phyloP scores from a whole-genome alignment of 2,888 invertebrate species.

The Noctua fimbriata region DNA sequence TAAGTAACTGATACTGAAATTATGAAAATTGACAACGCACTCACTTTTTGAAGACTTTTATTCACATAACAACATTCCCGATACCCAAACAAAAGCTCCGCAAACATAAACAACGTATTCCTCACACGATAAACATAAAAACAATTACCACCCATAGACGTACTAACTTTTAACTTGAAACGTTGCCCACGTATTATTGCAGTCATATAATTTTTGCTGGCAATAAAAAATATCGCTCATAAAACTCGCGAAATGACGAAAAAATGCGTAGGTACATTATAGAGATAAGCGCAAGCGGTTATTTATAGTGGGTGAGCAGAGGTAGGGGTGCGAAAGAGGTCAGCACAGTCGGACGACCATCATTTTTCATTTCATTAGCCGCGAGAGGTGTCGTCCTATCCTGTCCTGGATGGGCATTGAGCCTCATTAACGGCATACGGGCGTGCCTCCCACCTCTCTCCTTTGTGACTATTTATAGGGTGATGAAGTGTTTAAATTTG shows the following conservation, averaged over 20 bases:
- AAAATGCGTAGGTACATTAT: slow-evolving; percentile 59
- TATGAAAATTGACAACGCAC: not conserved
- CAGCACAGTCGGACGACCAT: slow-evolving; percentile 86
- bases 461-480: slow-evolving; percentile 66
- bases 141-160: slow-evolving; percentile 50
- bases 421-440: slow-evolving; percentile 78
- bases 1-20: too few relatives aligned
- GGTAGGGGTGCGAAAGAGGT: slow-evolving; percentile 85
- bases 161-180: slow-evolving; percentile 56
- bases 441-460: slow-evolving; percentile 67
- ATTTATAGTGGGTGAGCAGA: slow-evolving; percentile 80
- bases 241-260: slow-evolving; percentile 58
- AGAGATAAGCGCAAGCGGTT: slow-evolving; percentile 68
- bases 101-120: slow-evolving; percentile 31
- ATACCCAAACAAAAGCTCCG: not conserved
- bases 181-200: slow-evolving; percentile 56
- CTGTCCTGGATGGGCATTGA: slow-evolving; percentile 83
- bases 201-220: slow-evolving; percentile 55
- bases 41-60: slow-evolving; percentile 2
- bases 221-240: slow-evolving; percentile 63
- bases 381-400: slow-evolving; percentile 73
- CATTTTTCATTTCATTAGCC: slow-evolving; percentile 88
- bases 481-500: slow-evolving; percentile 49
- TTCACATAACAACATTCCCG: not conserved
- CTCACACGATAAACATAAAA: slow-evolving; percentile 44